Conservation (phyloP, 2,113 vertebrate species). For the Apistogramma diplotaenia region DNA sequence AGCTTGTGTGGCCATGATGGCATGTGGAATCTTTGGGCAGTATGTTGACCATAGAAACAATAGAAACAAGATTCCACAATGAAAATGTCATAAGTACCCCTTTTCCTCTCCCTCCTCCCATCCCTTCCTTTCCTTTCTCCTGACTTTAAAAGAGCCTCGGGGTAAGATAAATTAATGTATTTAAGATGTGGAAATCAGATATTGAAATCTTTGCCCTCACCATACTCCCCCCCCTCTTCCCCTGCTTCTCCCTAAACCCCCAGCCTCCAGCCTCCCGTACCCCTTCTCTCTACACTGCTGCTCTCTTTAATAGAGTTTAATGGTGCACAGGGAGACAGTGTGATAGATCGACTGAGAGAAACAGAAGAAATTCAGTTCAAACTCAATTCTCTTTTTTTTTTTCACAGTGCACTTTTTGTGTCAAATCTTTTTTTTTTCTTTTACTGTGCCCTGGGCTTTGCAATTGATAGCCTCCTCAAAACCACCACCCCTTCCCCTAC, state of each 20-base stretch:
- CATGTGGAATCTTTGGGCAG: slow-evolving; percentile 73
- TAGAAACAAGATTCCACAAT: slow-evolving; percentile 72
- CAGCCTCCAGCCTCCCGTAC: slow-evolving; percentile 31
- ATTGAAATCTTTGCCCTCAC: slow-evolving; percentile 76
- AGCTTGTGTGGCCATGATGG: slow-evolving; percentile 70
- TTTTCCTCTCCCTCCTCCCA: slow-evolving; percentile 58
- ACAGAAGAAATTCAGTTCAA: slow-evolving; percentile 66
- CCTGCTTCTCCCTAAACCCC: slow-evolving; percentile 57
- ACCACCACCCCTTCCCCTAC: slow-evolving; percentile 13
- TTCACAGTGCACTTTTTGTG: slow-evolving; percentile 58
- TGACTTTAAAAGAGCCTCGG: slow-evolving; percentile 64
- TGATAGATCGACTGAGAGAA: slow-evolving; percentile 79
- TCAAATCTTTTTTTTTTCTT: slow-evolving; percentile 62
- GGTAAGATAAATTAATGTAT: slow-evolving; percentile 78
- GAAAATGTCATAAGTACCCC: slow-evolving; percentile 75
- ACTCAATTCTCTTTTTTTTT: slow-evolving; percentile 28
- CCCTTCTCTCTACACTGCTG: slow-evolving; percentile 48
- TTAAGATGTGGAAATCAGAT: slow-evolving; percentile 82
- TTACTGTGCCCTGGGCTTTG: slow-evolving; percentile 93
- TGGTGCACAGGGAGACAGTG: slow-evolving; percentile 73
- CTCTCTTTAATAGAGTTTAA: slow-evolving; percentile 76
- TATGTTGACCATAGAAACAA: slow-evolving; percentile 74
- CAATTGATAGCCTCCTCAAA: slow-evolving; percentile 93
- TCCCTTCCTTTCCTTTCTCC: slow-evolving; percentile 55
- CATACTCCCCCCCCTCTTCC: slow-evolving; percentile 58